Evolutionary conservation across 2,888 invertebrate genomes (phyloP).

Genomic region (Timema podura): DNA sequence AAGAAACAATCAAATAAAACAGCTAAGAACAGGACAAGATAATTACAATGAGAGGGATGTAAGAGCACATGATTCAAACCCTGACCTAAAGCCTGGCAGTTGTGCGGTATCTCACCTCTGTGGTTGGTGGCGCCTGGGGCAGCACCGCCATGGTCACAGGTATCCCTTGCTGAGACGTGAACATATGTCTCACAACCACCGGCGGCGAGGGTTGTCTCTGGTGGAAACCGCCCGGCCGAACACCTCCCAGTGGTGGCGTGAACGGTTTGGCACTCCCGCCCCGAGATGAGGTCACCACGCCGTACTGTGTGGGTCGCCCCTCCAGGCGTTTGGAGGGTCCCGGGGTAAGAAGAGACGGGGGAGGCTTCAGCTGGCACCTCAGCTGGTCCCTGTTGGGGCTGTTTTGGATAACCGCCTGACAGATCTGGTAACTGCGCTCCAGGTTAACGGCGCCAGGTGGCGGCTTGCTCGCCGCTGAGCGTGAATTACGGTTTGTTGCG

Average conservation of each 20-base stretch:
- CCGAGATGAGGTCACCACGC: constrained; percentile 44
- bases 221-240: constrained; percentile 13
- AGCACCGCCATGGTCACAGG: constrained; percentile 55
- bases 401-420: constrained; percentile 77
- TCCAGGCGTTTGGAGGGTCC: constrained; percentile 38
- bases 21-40: too few relatives aligned
- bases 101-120: constrained; percentile 31
- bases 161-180: constrained; percentile 53
- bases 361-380: constrained; percentile 79
- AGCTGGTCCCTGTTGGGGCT: constrained; percentile 87
- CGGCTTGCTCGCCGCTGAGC: constrained; percentile 58
- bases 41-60: too few relatives aligned
- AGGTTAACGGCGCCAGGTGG: constrained; percentile 89
- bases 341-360: constrained; percentile 67
- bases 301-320: constrained; percentile 46
- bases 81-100: not conserved
- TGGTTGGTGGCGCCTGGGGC: constrained; percentile 42
- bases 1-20: too few relatives aligned
- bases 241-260: constrained; percentile 43
- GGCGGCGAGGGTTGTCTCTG: constrained; percentile 56
- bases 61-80: not conserved
- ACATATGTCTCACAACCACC: constrained; percentile 59
- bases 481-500: constrained; percentile 28
- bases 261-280: constrained; percentile 38
- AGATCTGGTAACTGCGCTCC: constrained; percentile 92